phyloP scores from a whole-genome alignment of 2,113 vertebrate genomes.

The Rhinoderma darwinii region DNA sequence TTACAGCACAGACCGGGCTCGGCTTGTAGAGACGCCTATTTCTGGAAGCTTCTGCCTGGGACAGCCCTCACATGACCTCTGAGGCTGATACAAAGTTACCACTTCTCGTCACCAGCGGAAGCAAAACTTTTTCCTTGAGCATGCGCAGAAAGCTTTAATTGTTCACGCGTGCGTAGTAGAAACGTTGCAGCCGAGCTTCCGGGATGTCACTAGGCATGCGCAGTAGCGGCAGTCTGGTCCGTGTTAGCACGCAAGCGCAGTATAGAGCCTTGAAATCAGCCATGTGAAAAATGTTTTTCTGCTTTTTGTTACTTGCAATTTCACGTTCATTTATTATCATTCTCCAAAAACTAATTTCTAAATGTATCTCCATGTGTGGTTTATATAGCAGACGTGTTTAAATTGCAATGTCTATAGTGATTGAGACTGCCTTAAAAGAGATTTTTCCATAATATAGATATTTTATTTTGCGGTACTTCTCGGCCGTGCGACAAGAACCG shows the following conservation, averaged over 20 bases:
- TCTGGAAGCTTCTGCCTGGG: slow-evolving; percentile 27
- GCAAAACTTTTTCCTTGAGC: neutral
- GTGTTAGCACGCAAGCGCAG: neutral
- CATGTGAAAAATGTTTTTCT: no score
- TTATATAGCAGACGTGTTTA: no score
- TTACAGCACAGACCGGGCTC: neutral
- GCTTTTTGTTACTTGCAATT: neutral
- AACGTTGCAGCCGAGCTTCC: neutral
- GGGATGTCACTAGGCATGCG: neutral
- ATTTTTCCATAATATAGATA: no score
- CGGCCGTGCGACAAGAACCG: no score
- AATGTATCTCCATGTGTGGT: no score
- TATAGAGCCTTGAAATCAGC: neutral
- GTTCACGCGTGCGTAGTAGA: neutral
- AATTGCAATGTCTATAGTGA: no score
- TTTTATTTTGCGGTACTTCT: no score
- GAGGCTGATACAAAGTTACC: neutral
- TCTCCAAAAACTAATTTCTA: no score
- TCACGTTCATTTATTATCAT: neutral
- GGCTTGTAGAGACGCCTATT: neutral
- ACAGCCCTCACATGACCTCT: slow-evolving; percentile 37
- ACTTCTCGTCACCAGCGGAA: neutral
- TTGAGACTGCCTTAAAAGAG: no score
- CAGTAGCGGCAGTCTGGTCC: neutral
- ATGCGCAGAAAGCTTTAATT: neutral